Evolutionary conservation across 2,113 vertebrate genomes (phyloP).

Genomic region (Heterocephalus glaber): DNA sequence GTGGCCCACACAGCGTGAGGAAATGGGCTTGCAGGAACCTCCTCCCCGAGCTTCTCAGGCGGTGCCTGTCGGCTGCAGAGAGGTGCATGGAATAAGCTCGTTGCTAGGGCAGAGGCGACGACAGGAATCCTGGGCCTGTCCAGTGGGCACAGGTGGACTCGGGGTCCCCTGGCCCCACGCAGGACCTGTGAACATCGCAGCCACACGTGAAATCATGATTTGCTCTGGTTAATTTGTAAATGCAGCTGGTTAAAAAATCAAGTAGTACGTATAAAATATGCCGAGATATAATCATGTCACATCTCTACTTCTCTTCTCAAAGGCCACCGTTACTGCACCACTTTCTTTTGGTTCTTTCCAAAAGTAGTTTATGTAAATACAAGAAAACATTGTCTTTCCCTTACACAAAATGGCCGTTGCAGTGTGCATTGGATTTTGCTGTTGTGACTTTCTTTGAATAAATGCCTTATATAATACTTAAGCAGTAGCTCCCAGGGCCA

Average conservation of each 20-base stretch:
- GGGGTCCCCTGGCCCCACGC: neutral
- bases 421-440: neutral
- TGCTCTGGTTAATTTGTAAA: conserved; percentile 58
- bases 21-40: conserved; percentile 33
- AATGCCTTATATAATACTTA: neutral
- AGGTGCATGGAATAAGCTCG: conserved; percentile 45
- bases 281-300: neutral
- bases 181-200: neutral
- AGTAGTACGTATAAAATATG: neutral
- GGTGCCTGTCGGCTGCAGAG: conserved; percentile 45
- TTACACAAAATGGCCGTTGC: neutral
- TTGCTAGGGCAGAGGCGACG: conserved; percentile 53
- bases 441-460: neutral
- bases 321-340: neutral
- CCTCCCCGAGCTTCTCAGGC: neutral
- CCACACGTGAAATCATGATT: neutral
- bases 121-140: neutral
- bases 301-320: neutral
- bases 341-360: conserved; percentile 29
- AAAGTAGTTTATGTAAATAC: neutral
- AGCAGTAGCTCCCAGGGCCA: neutral
- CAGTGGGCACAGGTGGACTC: neutral
- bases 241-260: neutral
- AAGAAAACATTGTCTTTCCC: neutral
- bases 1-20: neutral